Conservation (phyloP, 2,888 invertebrate species). For the Lithophane semibrunnea region DNA sequence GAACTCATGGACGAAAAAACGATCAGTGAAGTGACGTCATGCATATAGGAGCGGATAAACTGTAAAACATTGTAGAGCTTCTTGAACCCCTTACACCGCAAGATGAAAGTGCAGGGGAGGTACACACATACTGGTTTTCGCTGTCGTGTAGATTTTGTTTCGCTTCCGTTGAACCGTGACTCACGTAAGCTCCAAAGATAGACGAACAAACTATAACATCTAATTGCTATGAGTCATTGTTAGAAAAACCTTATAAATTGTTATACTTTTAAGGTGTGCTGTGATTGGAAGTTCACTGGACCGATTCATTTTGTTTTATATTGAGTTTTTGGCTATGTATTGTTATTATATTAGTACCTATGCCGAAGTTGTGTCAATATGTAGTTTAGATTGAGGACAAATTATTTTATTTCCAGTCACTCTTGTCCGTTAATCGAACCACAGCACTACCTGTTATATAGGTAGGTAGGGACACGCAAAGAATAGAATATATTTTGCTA, state of each 20-base stretch:
- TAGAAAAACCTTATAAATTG: conserved; percentile 66
- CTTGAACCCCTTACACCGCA: conserved; percentile 48
- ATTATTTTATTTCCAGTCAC: background rate
- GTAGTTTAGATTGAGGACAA: conserved; percentile 1
- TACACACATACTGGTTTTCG: conserved; percentile 73
- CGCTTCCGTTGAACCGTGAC: conserved; percentile 79
- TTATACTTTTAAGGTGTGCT: conserved; percentile 62
- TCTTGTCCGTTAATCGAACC: background rate
- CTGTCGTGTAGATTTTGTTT: conserved; percentile 75
- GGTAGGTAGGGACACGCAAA: background rate
- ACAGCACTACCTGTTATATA: background rate
- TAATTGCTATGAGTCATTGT: conserved; percentile 73
- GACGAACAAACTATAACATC: conserved; percentile 76
- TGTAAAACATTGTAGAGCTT: conserved; percentile 62
- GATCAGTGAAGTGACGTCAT: conserved; percentile 69
- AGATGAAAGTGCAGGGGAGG: conserved; percentile 65
- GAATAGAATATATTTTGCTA: background rate
- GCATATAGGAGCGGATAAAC: conserved; percentile 54
- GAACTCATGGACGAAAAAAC: conserved; percentile 55
- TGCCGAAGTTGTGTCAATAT: background rate
- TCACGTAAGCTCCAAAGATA: conserved; percentile 76
- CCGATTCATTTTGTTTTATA: conserved; percentile 44
- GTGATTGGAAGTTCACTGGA: conserved; percentile 61
- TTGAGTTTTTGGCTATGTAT: conserved; percentile 27
- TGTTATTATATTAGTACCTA: conserved; percentile 3